Conservation (phyloP, 2,797 vertebrate genomes). For the Huso huso region DNA sequence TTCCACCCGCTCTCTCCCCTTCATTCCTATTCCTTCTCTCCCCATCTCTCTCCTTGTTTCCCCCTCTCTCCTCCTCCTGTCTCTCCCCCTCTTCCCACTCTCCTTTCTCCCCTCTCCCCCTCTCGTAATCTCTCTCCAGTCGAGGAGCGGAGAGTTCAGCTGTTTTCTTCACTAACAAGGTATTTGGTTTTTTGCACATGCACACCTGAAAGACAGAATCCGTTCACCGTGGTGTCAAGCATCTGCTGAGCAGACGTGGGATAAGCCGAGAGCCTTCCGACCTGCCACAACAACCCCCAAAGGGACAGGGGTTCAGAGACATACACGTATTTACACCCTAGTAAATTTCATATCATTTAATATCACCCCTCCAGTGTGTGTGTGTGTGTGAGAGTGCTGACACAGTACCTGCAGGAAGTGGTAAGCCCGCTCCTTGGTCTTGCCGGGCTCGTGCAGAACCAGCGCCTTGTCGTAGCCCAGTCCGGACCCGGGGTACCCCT, state of each 20-base stretch:
- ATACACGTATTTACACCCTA: too few relatives aligned
- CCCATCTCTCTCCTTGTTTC: conserved; percentile 30
- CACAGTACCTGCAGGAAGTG: conserved; percentile 88
- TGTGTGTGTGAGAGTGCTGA: conserved; percentile 20
- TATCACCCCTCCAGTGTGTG: background rate
- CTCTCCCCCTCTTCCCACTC: conserved; percentile 16
- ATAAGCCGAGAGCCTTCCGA: background rate
- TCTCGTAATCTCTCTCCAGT: conserved; percentile 18
- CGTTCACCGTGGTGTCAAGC: background rate
- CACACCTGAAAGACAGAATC: background rate
- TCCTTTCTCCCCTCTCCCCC: conserved; percentile 10
- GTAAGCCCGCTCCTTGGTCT: conserved; percentile 82
- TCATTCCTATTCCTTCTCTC: conserved; percentile 30
- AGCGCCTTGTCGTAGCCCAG: conserved; percentile 79
- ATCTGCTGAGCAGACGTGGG: background rate
- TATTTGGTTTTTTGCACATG: too few relatives aligned
- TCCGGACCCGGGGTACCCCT: conserved; percentile 76
- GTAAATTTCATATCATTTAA: too few relatives aligned
- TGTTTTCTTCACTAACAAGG: too few relatives aligned
- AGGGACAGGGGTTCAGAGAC: too few relatives aligned
- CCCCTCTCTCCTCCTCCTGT: conserved; percentile 26
- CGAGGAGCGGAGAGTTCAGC: too few relatives aligned
- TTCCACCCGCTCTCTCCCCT: conserved; percentile 25
- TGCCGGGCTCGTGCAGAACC: conserved; percentile 79
- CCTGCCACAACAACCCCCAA: too few relatives aligned